These are phyloP conservation scores for Akabosia matsudoensis DNA, from an alignment of 1,140 invertebrate genomes.

Conservation along the genomic window DNA sequence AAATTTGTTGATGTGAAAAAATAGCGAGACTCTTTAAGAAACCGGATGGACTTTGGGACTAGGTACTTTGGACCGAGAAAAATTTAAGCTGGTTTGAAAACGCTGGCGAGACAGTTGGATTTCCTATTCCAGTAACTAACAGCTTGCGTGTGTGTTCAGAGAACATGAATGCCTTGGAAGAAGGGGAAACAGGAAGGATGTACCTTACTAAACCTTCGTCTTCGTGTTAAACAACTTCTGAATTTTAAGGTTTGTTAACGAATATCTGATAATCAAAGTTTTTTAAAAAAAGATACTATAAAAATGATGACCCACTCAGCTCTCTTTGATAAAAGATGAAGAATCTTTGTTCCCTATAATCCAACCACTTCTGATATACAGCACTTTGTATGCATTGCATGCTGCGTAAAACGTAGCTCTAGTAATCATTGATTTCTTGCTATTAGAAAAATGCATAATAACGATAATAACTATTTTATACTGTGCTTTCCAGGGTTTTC, in stretches of 20 bases:
- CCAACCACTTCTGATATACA: constrained; percentile 7
- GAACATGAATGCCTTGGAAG: background rate
- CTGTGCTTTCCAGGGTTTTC: no score
- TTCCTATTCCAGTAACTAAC: background rate
- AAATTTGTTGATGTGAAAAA: constrained; percentile 15
- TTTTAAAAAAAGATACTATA: background rate
- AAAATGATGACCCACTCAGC: constrained; percentile 29
- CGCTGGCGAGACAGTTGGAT: background rate
- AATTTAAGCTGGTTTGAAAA: background rate
- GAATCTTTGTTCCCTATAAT: constrained; percentile 30
- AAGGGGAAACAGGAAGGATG: background rate
- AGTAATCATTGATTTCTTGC: background rate
- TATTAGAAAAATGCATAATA: no score
- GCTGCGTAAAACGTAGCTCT: background rate
- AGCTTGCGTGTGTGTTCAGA: background rate
- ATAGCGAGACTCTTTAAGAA: background rate
- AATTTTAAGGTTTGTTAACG: constrained; percentile 10
- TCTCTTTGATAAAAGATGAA: constrained; percentile 31
- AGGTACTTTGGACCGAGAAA: no score
- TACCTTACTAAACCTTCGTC: no score
- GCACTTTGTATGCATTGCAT: background rate
- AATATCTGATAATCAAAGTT: no score
- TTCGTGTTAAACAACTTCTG: no score
- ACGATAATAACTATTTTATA: no score
- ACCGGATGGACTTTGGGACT: background rate